A percentile compares a stretch with the other conserved stretches of the same genome.
phyloP scores from a whole-genome alignment of 2,797 vertebrate genomes.

The Lophotriccus pileatus region DNA sequence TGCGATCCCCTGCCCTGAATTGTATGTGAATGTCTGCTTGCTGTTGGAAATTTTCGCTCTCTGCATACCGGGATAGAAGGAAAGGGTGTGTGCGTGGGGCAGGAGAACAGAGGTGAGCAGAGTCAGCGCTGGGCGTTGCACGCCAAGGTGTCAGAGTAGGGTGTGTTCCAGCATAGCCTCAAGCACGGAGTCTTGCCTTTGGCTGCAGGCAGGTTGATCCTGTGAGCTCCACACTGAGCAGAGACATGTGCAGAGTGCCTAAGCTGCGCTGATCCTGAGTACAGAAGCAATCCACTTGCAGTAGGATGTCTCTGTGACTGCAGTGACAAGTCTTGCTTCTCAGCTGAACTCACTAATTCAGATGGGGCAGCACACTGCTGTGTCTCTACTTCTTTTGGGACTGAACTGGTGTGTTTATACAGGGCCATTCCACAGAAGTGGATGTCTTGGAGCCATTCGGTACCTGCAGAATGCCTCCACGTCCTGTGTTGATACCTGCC shows the following conservation, averaged over 20 bases:
- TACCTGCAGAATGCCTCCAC: not conserved
- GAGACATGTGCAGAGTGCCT: not conserved
- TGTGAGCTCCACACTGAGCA: not conserved
- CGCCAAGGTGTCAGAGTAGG: fast-evolving
- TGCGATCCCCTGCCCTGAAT: not conserved
- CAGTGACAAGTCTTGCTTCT: not conserved
- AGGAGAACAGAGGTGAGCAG: not conserved
- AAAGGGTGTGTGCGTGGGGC: not conserved
- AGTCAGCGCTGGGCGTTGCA: fast-evolving
- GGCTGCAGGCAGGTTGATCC: fast-evolving
- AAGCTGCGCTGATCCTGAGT: fast-evolving
- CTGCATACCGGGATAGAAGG: fast-evolving
- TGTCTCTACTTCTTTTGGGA: not conserved
- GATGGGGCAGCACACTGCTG: not conserved
- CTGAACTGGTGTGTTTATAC: fast-evolving
- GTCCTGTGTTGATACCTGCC: not conserved
- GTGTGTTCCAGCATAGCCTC: not conserved
- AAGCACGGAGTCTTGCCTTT: fast-evolving
- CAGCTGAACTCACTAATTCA: not conserved
- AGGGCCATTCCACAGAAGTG: fast-evolving
- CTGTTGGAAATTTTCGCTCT: not conserved
- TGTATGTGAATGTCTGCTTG: not conserved
- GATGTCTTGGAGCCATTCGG: fast-evolving
- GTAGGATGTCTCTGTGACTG: not conserved
- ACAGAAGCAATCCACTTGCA: too few relatives aligned